Conservation (phyloP, 2,113 vertebrate genomes). For the Ammodytes dubius region DNA sequence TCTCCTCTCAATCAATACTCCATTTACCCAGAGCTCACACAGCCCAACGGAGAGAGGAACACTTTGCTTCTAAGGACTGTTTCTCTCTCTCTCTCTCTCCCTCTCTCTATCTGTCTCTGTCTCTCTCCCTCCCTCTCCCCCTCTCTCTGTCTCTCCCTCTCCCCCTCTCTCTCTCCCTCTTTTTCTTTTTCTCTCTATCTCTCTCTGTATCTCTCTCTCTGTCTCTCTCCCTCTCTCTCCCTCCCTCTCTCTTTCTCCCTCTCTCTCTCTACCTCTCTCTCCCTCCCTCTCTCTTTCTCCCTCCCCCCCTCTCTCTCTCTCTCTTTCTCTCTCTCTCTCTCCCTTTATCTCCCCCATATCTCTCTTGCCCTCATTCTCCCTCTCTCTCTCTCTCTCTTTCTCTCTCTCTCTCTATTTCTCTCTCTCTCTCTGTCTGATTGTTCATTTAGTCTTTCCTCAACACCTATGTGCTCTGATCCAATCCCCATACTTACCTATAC, state of each 20-base stretch:
- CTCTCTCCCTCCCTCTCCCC: not conserved
- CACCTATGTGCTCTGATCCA: no score
- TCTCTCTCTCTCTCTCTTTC: not conserved
- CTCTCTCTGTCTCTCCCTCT: not conserved
- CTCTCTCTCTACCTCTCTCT: not conserved
- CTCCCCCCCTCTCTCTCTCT: not conserved
- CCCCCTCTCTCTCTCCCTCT: not conserved
- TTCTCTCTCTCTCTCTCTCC: not conserved
- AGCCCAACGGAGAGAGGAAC: constrained; percentile 26
- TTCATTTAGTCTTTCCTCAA: not conserved
- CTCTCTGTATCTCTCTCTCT: no score
- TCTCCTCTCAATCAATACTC: constrained; percentile 78
- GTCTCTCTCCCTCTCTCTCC: not conserved
- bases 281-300: not conserved
- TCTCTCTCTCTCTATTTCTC: not conserved
- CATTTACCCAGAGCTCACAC: constrained; percentile 69
- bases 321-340: not conserved
- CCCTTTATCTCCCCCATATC: not conserved
- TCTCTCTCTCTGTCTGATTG: not conserved
- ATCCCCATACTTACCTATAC: no score
- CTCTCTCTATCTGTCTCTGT: no score
- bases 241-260: not conserved
- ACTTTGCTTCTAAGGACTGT: constrained; percentile 17
- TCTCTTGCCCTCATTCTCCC: not conserved
- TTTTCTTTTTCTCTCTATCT: not conserved